Base-by-base conservation (phyloP, 2,113 vertebrate genomes). In the Mus spicilegus region DNA sequence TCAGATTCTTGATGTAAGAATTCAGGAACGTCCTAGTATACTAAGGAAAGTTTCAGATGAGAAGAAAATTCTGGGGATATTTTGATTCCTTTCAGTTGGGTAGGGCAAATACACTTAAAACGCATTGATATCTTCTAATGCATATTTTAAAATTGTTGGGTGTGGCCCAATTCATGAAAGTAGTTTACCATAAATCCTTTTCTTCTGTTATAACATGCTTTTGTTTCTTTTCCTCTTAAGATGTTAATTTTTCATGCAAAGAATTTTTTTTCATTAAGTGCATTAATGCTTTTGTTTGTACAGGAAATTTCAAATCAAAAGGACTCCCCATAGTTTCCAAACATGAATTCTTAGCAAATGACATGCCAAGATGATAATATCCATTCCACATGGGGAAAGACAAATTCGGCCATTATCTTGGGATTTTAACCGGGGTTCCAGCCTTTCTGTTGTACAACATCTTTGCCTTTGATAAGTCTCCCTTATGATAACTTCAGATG, bases 171-270 rank as follows among this genome's bases (percentile, higher is more conserved):
- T 98, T 97, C 98, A 98, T 98, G 99, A 98, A 99, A 99, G 99
- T 96, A 96, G 92, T 97, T 96, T 95, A 94, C 94, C 94, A 85
- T 99, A 98, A 98, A 99, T 98, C 98, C 98, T 98, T 98, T 98
- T 98, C 97, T 98, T 99, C 98, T 95, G 97, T 98, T 98, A 98
- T 95, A 98, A 98, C 98, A 99, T 99, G 98, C 98, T 99, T 96
- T 98, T 65, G 81, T 98, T 98, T 98, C 69, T 98, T 56, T 98
- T 97, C 97, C 97, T 97, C 95, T 98, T 98, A 97, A 97, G 97
- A 95, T 98, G 97, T 98, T 98, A 98, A 91, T 98, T 98, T 99
- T 95, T 99, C 99, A 99, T 99, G 99, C 99, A 99, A 99, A 98
- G 93, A 96, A 98, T 98, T 98, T 97, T 97, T 97, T 98, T 99